Evolutionary conservation across 2,797 vertebrate genomes (phyloP), one percentile per base, ranked within the genome.

Genomic region (Enteromius paludinosus): DNA sequence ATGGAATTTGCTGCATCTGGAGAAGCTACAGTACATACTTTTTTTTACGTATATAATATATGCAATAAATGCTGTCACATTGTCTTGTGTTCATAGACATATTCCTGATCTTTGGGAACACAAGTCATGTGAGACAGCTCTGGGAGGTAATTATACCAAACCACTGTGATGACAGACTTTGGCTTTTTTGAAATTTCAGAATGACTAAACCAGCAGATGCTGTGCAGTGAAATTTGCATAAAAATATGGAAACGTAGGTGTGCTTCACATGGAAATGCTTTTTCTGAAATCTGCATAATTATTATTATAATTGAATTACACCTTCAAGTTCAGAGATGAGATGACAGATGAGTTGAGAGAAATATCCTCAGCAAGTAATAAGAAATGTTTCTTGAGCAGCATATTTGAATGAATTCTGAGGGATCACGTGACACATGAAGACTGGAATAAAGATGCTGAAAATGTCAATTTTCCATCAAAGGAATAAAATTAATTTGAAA

Each of bases 61-160:
- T 59, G n/a, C 54, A 23, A 11, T 23, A 23, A 56, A 23, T 23
- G 54, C n/a, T 61, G 25, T 62, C 59, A 30, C 5, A 5, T 28
- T 30, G 28, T 62, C 25, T 62, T 62, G 25, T 30, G 25, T 62
- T 62, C 5, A 15, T 2, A 61, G 59, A 25, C 5, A 28, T 30
- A 62, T 30, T 62, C 25, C 25, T 17, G 14, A 62, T 17, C 59
- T 17, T 61, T 28, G 12, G 56, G 11, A 61, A 61, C 23, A 28
- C 56, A 61, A 10, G 4, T 61, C 5, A 5, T 59, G 14, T 3
- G 14, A 17, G 59, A 30, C 2, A 1, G 25, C 28, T 62, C 25
- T 62, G 5, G 59, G 14, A 62, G 59, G 14, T 62, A 62, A 62
- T 62, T 62, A 62, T 30, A 30, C 59, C 59, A 62, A 62, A 62